Conservation (phyloP, 2,888 invertebrate species). For the Drosophila monieri region DNA sequence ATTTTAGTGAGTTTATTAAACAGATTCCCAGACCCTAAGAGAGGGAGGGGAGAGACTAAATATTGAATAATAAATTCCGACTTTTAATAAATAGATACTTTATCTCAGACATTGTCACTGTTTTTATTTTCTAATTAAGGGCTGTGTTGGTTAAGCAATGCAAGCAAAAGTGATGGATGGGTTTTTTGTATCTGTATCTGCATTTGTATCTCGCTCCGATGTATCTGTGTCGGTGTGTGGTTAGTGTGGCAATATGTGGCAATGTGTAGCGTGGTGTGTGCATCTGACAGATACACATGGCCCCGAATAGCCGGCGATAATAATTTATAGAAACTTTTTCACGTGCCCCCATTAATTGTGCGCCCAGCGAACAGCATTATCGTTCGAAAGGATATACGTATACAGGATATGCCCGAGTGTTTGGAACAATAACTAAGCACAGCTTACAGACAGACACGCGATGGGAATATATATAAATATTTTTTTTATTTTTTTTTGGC, state of each 20-base stretch:
- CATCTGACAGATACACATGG: conserved; percentile 33
- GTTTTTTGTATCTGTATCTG: not conserved
- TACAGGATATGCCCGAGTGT: not conserved
- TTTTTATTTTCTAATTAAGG: not conserved
- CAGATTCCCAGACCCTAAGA: not conserved
- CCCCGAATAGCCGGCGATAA: conserved; percentile 34
- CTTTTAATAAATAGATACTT: too few relatives aligned
- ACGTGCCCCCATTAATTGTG: conserved; percentile 63
- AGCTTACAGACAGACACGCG: conserved; percentile 11
- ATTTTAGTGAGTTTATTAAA: not conserved
- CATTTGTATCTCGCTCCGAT: conserved; percentile 2
- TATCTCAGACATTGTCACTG: too few relatives aligned
- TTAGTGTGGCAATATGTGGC: not conserved
- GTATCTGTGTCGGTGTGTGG: conserved; percentile 8
- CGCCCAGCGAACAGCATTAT: conserved; percentile 61
- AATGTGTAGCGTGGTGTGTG: not conserved
- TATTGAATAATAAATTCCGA: not conserved
- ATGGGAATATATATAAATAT: conserved; percentile 5
- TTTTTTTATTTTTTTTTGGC: conserved; percentile 15
- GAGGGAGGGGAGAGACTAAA: not conserved
- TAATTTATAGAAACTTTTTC: conserved; percentile 66
- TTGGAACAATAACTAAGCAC: conserved; percentile 36
- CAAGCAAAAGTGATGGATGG: conserved; percentile 23
- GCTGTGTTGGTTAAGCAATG: not conserved
- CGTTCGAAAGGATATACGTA: conserved; percentile 5